Evolutionary conservation across 2,797 vertebrate species (phyloP).

Genomic region (Cryptoblepharus egeriae): DNA sequence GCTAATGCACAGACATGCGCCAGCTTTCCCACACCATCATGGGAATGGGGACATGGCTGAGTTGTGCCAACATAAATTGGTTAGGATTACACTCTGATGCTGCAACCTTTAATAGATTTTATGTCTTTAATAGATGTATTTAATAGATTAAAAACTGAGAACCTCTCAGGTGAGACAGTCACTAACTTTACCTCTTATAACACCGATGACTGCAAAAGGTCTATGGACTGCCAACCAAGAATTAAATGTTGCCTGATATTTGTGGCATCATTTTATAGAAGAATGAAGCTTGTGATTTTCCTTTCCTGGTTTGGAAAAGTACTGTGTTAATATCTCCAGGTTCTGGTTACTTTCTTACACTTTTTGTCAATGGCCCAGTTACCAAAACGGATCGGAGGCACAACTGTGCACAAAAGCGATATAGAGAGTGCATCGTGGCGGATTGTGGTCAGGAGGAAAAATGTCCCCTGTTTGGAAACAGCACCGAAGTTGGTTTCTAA

Average conservation of each 20-base stretch:
- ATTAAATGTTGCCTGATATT: background rate
- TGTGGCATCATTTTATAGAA: background rate
- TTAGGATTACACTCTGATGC: no score
- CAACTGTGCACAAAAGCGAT: background rate
- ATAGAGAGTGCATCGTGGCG: background rate
- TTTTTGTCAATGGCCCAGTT: background rate
- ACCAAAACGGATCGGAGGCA: background rate
- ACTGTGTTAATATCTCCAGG: background rate
- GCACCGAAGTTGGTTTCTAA: background rate
- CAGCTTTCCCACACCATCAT: no score
- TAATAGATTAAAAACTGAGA: background rate
- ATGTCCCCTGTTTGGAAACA: background rate
- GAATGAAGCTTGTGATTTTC: background rate
- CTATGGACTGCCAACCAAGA: background rate
- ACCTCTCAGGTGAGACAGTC: background rate
- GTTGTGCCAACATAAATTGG: no score
- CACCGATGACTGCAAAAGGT: constrained; percentile 3
- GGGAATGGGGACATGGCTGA: no score
- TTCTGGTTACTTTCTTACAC: background rate
- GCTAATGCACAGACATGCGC: no score
- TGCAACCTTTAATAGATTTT: no score
- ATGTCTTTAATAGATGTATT: no score
- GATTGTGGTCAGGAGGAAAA: background rate
- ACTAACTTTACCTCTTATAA: background rate
- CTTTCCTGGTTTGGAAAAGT: background rate